Percentiles rank a stretch among this genome's conserved stretches.
These are phyloP conservation scores for Syngnathus scovelli DNA, from an alignment of 2,113 vertebrate species.

Conservation along the genomic window DNA sequence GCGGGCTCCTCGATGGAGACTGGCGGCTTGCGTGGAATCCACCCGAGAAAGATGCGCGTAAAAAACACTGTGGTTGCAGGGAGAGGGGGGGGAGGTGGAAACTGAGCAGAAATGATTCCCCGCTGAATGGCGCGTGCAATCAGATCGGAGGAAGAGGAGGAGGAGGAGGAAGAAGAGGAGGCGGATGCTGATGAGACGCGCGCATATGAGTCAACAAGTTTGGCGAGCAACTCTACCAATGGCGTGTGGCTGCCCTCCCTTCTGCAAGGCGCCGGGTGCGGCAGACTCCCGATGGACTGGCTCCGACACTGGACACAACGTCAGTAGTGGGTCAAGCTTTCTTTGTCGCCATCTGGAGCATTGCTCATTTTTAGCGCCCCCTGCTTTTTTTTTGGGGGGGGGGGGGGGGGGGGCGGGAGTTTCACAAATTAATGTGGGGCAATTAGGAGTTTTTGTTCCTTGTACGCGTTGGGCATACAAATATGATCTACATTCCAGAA, in stretches of 20 bases:
- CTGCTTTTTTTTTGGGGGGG: no score
- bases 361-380: no score
- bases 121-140: slow-evolving; percentile 42
- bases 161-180: slow-evolving; percentile 5
- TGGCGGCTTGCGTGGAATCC: not conserved
- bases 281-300: not conserved
- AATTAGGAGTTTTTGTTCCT: no score
- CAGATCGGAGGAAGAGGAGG: not conserved
- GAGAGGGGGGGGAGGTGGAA: no score
- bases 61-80: not conserved
- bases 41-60: not conserved
- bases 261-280: slow-evolving; percentile 50
- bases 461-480: not conserved
- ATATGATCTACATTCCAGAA: not conserved
- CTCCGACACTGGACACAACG: not conserved
- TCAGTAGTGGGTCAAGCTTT: not conserved
- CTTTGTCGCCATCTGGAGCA: no score
- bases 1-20: not conserved
- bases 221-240: slow-evolving; percentile 65
- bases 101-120: slow-evolving; percentile 21
- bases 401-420: no score
- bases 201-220: slow-evolving; percentile 67
- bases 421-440: no score
- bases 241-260: slow-evolving; percentile 53
- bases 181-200: slow-evolving; percentile 40